Evolutionary conservation across 2,797 vertebrate species (phyloP).

Genomic region (Hephaestus fuliginosus): DNA sequence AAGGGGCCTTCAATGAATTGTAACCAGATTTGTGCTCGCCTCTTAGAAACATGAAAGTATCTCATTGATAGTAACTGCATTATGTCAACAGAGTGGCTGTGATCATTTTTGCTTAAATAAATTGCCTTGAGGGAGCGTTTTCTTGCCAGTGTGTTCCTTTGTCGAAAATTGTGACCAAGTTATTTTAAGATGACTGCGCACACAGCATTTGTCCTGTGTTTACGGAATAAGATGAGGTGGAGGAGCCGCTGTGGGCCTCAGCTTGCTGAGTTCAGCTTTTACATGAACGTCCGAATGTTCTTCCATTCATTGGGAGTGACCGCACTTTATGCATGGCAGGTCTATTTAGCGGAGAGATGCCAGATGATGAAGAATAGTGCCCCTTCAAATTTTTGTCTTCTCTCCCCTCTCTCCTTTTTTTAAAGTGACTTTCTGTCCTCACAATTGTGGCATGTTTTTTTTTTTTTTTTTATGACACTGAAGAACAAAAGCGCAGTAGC

Average conservation of each 20-base stretch:
- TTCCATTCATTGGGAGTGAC: constrained; percentile 36
- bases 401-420: constrained; percentile 30
- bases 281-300: constrained; percentile 42
- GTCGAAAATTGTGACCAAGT: constrained; percentile 42
- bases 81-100: constrained; percentile 61
- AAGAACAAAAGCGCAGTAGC: constrained; percentile 75
- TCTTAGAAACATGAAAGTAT: constrained; percentile 58
- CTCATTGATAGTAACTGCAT: constrained; percentile 63
- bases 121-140: constrained; percentile 54
- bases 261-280: constrained; percentile 51
- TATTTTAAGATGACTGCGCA: constrained; percentile 50
- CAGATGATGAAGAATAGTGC: background rate
- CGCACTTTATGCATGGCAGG: constrained; percentile 33
- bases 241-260: constrained; percentile 23
- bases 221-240: constrained; percentile 51
- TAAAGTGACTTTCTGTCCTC: constrained; percentile 55
- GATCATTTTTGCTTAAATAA: constrained; percentile 59
- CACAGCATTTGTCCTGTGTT: constrained; percentile 47
- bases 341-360: constrained; percentile 17
- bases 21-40: constrained; percentile 63
- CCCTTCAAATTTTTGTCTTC: constrained; percentile 40
- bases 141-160: constrained; percentile 35
- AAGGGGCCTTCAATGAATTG: constrained; percentile 56
- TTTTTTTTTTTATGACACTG: constrained; percentile 55
- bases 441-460: constrained; percentile 55